Evolutionary conservation across 2,888 invertebrate species (phyloP).

Genomic region (Ophion obscuratus): DNA sequence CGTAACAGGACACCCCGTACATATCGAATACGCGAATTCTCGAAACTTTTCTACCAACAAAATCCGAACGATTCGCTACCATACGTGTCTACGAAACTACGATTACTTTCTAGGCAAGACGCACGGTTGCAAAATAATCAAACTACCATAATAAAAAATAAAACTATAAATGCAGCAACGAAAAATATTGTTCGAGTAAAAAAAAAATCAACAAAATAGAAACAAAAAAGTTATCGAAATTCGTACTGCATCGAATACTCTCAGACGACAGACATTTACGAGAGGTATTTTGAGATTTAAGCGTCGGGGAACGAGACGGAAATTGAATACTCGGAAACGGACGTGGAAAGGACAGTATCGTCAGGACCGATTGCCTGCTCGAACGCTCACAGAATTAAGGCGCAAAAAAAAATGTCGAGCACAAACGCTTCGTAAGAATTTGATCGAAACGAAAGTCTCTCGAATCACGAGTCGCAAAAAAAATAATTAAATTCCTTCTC

Average conservation of each 20-base stretch:
- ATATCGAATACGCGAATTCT: constrained; percentile 9
- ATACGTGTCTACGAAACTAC: constrained; percentile 61
- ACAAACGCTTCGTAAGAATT: no score
- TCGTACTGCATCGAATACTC: constrained; percentile 9
- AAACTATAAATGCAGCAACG: constrained; percentile 53
- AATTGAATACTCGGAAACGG: constrained; percentile 29
- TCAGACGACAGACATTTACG: constrained; percentile 22
- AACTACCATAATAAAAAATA: constrained; percentile 64
- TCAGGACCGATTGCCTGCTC: constrained; percentile 22
- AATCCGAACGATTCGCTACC: constrained; percentile 38
- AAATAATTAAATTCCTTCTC: not conserved
- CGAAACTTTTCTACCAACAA: constrained; percentile 45
- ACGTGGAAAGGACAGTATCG: constrained; percentile 3
- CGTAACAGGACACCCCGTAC: not conserved
- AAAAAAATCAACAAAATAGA: constrained; percentile 9
- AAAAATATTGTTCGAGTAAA: constrained; percentile 26
- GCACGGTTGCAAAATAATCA: constrained; percentile 67
- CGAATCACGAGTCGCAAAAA: no score
- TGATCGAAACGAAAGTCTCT: no score
- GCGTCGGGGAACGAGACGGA: constrained; percentile 14
- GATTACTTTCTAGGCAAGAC: constrained; percentile 63
- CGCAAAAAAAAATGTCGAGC: not conserved
- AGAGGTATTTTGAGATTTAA: constrained; percentile 35
- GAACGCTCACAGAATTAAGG: not conserved
- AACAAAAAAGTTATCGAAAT: constrained; percentile 17